Evolutionary conservation across 2,888 invertebrate species (phyloP).

Genomic region (Fabriciana adippe): DNA sequence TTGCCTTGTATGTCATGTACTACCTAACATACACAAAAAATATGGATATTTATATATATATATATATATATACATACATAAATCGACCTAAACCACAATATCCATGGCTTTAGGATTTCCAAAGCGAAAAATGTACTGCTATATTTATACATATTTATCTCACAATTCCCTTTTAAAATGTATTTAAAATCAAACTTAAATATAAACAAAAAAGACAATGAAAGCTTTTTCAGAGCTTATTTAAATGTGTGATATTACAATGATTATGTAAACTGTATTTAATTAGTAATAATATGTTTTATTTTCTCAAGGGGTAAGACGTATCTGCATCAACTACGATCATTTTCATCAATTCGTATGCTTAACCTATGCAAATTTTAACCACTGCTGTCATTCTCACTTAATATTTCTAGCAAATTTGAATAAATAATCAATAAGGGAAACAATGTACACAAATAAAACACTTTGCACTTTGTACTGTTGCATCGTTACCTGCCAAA

Average conservation of each 20-base stretch:
- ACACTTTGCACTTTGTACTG: neutral
- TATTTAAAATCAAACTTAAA: neutral
- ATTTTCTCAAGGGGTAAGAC: neutral
- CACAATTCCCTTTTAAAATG: neutral
- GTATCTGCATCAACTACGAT: neutral
- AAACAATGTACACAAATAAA: neutral
- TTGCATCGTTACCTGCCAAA: constrained; percentile 59
- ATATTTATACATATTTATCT: no score
- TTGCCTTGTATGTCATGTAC: no score
- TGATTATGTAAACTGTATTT: neutral
- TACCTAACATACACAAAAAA: no score
- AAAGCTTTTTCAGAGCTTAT: neutral
- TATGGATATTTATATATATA: no score
- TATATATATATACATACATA: no score
- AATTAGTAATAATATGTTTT: no score
- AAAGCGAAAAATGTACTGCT: no score
- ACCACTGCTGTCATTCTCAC: constrained; percentile 12
- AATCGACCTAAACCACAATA: no score
- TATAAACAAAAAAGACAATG: neutral
- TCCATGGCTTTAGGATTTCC: no score
- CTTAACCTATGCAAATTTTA: constrained; percentile 3
- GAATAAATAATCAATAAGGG: constrained; percentile 4
- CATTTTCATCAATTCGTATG: neutral
- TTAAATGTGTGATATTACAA: neutral
- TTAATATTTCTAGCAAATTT: constrained; percentile 8